These are phyloP conservation scores for Rhineura floridana DNA, from an alignment of 2,113 vertebrate genomes.

Conservation along the genomic window DNA sequence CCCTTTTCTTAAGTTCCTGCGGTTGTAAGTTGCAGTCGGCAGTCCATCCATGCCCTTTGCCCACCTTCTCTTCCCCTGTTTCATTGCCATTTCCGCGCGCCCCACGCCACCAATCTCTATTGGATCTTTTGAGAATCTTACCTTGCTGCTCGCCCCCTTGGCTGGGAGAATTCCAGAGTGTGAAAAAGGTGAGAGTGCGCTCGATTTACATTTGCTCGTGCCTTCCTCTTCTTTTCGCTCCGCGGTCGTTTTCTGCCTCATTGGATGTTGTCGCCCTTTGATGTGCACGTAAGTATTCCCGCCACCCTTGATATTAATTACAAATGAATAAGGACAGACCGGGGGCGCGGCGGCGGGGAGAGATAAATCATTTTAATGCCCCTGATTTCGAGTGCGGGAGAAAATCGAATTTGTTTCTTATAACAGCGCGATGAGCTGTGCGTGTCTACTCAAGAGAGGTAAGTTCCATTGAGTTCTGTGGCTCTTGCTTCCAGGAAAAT, in stretches of 20 bases:
- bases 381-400: not conserved
- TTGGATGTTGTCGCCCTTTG: not conserved
- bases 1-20: conserved; percentile 77
- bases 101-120: not conserved
- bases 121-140: conserved; percentile 16
- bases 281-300: not conserved
- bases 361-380: not conserved
- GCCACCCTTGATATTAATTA: not conserved
- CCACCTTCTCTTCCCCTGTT: not conserved
- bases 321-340: not conserved
- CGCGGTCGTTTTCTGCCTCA: not conserved
- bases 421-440: not conserved
- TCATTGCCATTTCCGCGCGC: not conserved
- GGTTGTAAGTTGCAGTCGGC: conserved; percentile 61
- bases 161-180: fast-evolving
- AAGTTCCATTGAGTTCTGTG: not conserved
- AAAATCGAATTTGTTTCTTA: fast-evolving
- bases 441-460: not conserved
- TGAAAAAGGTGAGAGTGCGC: conserved; percentile 63
- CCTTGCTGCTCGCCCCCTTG: not conserved
- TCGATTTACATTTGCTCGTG: fast-evolving
- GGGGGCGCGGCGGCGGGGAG: not conserved
- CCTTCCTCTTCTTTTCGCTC: not conserved
- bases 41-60: conserved; percentile 51
- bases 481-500: too few relatives aligned